These are phyloP conservation scores for Steinernema scapterisci DNA, from an alignment of 2,888 invertebrate genomes.

Conservation along the genomic window DNA sequence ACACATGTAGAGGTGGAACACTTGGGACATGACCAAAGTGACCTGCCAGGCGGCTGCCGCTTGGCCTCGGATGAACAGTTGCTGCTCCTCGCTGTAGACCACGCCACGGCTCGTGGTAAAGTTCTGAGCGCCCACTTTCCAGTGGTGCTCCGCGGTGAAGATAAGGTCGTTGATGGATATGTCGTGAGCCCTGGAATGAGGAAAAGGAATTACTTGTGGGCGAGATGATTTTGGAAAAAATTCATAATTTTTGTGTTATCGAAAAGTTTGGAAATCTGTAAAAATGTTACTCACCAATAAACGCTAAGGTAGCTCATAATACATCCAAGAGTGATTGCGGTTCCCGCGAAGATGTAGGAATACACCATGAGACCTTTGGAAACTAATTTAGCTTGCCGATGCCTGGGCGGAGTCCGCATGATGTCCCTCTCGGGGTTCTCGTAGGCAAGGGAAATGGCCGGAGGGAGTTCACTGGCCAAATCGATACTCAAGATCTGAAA, in stretches of 20 bases:
- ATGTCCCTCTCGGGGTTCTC: conserved; percentile 65
- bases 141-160: conserved; percentile 64
- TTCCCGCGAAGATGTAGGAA: conserved; percentile 63
- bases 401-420: conserved; percentile 62
- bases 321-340: conserved; percentile 64
- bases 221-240: no score
- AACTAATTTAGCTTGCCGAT: conserved; percentile 53
- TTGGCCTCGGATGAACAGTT: conserved; percentile 62
- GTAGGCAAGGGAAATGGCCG: conserved; percentile 64
- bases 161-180: conserved; percentile 59
- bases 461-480: conserved; percentile 65
- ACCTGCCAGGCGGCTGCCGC: conserved; percentile 67
- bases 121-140: conserved; percentile 54
- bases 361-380: conserved; percentile 59
- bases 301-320: conserved; percentile 60
- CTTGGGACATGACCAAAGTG: conserved; percentile 64
- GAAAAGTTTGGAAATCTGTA: not conserved
- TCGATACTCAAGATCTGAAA: conserved; percentile 63
- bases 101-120: conserved; percentile 47
- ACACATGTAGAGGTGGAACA: conserved; percentile 66
- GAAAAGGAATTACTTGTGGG: no score
- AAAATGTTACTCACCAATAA: conserved; percentile 53
- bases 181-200: conserved; percentile 52
- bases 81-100: conserved; percentile 53
- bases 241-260: no score